Percentiles rank a stretch among this genome's conserved stretches.
These are phyloP conservation scores for Trachelus tabidus DNA, from an alignment of 2,888 invertebrate genomes.

Conservation along the genomic window DNA sequence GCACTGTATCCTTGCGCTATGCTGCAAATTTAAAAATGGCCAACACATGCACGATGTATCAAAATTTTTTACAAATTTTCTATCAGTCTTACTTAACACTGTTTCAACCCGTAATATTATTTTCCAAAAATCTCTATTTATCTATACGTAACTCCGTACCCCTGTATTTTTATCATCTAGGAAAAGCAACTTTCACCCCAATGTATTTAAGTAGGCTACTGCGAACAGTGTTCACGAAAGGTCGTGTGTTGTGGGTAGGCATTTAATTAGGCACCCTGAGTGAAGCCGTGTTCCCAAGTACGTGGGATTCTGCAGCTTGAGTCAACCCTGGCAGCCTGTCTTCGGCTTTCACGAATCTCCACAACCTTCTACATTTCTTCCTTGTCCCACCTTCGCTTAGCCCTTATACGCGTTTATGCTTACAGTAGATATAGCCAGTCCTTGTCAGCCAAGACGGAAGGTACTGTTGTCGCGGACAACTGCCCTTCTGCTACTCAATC, in stretches of 20 bases:
- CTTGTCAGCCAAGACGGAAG: not conserved
- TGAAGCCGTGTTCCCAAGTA: slow-evolving; percentile 16
- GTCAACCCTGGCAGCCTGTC: slow-evolving; percentile 29
- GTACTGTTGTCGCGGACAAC: not conserved
- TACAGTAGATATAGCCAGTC: not conserved
- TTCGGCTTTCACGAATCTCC: slow-evolving; percentile 14
- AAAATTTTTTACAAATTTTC: not conserved
- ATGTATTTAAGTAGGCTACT: slow-evolving; percentile 21
- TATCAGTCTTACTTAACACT: not conserved
- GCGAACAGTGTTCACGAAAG: slow-evolving; percentile 17
- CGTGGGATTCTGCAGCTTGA: slow-evolving; percentile 43
- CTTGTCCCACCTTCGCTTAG: not conserved
- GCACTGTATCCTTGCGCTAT: not conserved
- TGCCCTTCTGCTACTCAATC: slow-evolving; percentile 6
- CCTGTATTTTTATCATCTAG: not conserved
- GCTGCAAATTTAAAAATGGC: not conserved
- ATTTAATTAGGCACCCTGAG: slow-evolving; percentile 41
- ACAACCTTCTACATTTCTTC: not conserved
- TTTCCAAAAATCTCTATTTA: not conserved
- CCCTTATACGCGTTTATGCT: not conserved
- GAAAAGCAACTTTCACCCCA: not conserved
- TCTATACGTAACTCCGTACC: not conserved
- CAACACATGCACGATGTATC: not conserved
- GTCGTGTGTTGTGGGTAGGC: slow-evolving; percentile 37
- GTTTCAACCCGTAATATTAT: not conserved